These are phyloP conservation scores for Nymphalis polychloros DNA, from an alignment of 2,888 invertebrate species.

Conservation along the genomic window DNA sequence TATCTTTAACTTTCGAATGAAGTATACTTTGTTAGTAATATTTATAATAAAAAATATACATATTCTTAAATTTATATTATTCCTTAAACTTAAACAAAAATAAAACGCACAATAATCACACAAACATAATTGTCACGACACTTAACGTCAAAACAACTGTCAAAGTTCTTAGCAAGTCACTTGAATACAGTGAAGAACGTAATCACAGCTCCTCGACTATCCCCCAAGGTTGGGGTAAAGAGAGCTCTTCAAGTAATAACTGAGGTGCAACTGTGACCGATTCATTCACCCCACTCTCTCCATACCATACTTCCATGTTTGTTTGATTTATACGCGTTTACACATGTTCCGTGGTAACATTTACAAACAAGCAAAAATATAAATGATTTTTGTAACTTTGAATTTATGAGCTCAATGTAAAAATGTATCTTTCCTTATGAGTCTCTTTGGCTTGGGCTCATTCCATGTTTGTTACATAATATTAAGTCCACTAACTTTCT, in stretches of 20 bases:
- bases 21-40: no score
- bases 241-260: slow-evolving; percentile 44
- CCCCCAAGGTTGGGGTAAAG: slow-evolving; percentile 31
- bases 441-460: no score
- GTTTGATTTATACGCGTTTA: slow-evolving; percentile 5
- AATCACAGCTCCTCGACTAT: slow-evolving; percentile 38
- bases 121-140: slow-evolving; percentile 12
- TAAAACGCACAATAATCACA: slow-evolving; percentile 3
- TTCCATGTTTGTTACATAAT: no score
- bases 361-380: background rate
- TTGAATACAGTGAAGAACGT: slow-evolving; percentile 36
- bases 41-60: no score
- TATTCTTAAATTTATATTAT: no score
- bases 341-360: background rate
- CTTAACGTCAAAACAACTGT: slow-evolving; percentile 32
- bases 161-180: slow-evolving; percentile 31
- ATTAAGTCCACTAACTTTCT: no score
- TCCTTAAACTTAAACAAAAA: background rate
- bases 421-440: no score
- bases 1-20: no score
- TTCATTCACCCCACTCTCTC: slow-evolving; percentile 30
- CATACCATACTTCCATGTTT: slow-evolving; percentile 7
- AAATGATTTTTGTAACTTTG: no score
- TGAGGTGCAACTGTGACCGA: slow-evolving; percentile 42
- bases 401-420: no score